phyloP scores from a whole-genome alignment of 2,113 vertebrate genomes.

The Ageneiosus marmoratus region DNA sequence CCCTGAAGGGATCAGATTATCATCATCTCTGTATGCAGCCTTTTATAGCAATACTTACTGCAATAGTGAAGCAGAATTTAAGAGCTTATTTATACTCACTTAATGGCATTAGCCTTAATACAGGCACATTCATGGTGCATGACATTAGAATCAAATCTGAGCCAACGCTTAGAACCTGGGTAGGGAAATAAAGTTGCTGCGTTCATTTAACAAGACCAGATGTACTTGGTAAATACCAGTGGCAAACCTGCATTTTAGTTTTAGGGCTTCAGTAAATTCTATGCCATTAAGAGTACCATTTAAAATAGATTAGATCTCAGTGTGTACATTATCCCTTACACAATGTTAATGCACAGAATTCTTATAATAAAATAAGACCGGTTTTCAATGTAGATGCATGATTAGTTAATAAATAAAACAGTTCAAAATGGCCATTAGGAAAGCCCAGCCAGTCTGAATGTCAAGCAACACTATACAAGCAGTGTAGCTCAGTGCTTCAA shows the following conservation, averaged over 20 bases:
- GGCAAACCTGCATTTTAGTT: conserved; percentile 14
- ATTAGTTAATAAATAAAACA: background rate
- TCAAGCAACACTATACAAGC: background rate
- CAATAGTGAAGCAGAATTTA: conserved; percentile 16
- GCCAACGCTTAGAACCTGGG: background rate
- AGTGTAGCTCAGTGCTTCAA: too few relatives aligned
- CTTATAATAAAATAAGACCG: background rate
- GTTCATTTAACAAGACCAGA: conserved; percentile 2
- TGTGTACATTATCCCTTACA: background rate
- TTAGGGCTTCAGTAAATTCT: background rate
- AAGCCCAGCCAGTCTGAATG: background rate
- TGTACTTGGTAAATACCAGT: background rate
- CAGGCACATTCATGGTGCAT: conserved; percentile 27
- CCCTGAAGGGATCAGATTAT: conserved; percentile 21
- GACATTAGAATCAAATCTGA: conserved; percentile 10
- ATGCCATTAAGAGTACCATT: background rate
- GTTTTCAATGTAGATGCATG: background rate
- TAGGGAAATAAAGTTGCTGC: background rate
- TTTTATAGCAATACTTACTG: conserved; percentile 41
- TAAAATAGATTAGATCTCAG: background rate
- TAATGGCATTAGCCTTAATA: conserved; percentile 11
- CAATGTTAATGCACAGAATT: background rate
- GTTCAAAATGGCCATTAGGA: background rate
- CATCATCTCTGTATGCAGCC: background rate
- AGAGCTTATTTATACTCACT: conserved; percentile 25